Evolutionary conservation across 2,888 invertebrate species (phyloP), one percentile per base, ranked within the genome.

Genomic region (Trissolcus japonicus): DNA sequence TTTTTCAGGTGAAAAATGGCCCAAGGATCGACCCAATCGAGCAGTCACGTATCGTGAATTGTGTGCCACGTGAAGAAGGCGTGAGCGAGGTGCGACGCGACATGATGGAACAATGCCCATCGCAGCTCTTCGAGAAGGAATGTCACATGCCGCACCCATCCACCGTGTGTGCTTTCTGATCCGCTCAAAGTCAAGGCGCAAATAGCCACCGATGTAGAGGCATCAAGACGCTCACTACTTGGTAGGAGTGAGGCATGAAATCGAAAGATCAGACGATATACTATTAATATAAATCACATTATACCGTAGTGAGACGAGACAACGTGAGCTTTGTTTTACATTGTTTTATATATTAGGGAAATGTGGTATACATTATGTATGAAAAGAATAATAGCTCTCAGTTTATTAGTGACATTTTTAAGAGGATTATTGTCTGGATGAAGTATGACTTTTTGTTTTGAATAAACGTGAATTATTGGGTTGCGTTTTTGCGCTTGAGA

Each of bases 31-130:
- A 73, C 65, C 82, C 81, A 80, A 76, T 79, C 82, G 82, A 81
- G 82, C 74, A 85, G 88, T 88, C 88, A 88, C 88, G 88, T 88
- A 84, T 83, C 81, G 84, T 87, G 87, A 87, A 88, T 88, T 86
- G 87, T 87, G 85, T 84, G 87, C 86, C 87, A 88, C 87, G 87
- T 87, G 88, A 87, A 84, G 80, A 83, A 87, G 88, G 88, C 89
- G 89, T 89, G 89, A 88, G 86, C 86, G 85, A 88, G 89, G 89
- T 85, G 88, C 86, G 88, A 89, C 87, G 84, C 79, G 73, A 76
- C 79, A 79, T 85, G 83, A 86, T 87, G 87, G 87, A 88, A 88
- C 88, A 88, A 89, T 88, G 88, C 88, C 35, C 88, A 87, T 88
- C 87, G 85, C 83, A 82, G 79, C 83, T 87, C 88, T 86, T 86